Evolutionary conservation across 2,113 vertebrate genomes (phyloP).

Genomic region (Upupa epops): DNA sequence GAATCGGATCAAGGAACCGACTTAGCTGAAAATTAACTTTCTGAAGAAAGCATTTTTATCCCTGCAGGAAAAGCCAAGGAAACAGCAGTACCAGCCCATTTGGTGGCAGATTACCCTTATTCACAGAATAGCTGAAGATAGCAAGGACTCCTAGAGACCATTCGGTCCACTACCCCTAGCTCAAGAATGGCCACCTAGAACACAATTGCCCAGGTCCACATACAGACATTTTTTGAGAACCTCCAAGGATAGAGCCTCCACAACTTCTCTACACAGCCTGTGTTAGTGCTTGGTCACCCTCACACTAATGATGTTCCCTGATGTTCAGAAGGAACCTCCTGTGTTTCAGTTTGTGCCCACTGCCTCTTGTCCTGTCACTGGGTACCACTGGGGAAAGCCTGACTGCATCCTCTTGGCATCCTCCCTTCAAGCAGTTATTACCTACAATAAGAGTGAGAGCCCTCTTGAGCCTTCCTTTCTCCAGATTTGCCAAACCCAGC

Average conservation of each 20-base stretch:
- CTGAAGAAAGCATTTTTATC: not conserved
- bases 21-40: not conserved
- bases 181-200: not conserved
- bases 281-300: not conserved
- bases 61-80: not conserved
- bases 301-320: not conserved
- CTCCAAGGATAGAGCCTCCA: not conserved
- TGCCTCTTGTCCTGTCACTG: not conserved
- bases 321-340: not conserved
- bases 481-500: not conserved
- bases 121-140: not conserved
- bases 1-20: not conserved
- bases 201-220: too few relatives aligned
- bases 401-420: too few relatives aligned
- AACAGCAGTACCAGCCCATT: not conserved
- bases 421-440: not conserved
- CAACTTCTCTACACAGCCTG: not conserved
- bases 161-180: not conserved
- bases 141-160: not conserved
- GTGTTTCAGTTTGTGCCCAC: rapidly evolving
- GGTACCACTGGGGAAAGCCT: not conserved
- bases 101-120: not conserved
- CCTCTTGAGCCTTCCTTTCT: not conserved
- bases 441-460: rapidly evolving
- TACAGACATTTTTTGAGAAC: not conserved